Evolutionary conservation across 92 coral and sea anemone species (phyloP), one percentile per base, ranked within the genome.

Genomic region (Montipora capitata): DNA sequence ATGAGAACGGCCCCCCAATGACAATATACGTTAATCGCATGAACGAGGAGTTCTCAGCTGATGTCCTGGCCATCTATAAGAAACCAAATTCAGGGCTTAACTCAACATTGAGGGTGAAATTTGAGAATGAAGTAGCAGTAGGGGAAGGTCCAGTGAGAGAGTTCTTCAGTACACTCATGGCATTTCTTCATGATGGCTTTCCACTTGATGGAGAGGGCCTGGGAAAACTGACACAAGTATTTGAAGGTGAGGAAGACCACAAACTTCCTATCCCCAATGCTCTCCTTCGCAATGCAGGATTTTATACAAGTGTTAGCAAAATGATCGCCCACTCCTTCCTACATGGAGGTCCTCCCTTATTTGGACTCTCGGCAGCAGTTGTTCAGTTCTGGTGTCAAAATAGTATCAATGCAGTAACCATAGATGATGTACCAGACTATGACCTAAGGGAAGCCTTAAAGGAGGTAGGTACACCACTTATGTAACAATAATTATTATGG

Each of bases 61-160:
- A 88, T 70, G 68, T 81, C 8, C 43, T 88, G 40, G 67, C 73
- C 13, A 80, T 88, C 16, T 88, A 88, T 73, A 79, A 88, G 92
- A 81, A 80, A 74, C 40, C 78, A 9, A 74, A 40, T 40, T 49
- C 75, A 63, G 40, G 75, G 43, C 27, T 79, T 44, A 52, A 75
- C 74, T 87, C 86, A 15, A 58, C 45, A 16, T 16, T 79, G 51
- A 68, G 91, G 41, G 91, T 88, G 66, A 62, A 81, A 58, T 88
- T 88, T 81, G 92, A 88, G 61, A 81, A 74, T 71, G 92, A 88
- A 80, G 64, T 18, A 61, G 92, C 86, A 44, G 87, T 88, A 10
- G 92, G 87, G 1, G 84, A 77, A 51, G 92, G 87, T 14, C 92
- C 87, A 6, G 82, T 88, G 13, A 80, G 92, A 51, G 91, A 88